Conservation (phyloP, 2,113 vertebrate species). For the Sceloporus tristichus region DNA sequence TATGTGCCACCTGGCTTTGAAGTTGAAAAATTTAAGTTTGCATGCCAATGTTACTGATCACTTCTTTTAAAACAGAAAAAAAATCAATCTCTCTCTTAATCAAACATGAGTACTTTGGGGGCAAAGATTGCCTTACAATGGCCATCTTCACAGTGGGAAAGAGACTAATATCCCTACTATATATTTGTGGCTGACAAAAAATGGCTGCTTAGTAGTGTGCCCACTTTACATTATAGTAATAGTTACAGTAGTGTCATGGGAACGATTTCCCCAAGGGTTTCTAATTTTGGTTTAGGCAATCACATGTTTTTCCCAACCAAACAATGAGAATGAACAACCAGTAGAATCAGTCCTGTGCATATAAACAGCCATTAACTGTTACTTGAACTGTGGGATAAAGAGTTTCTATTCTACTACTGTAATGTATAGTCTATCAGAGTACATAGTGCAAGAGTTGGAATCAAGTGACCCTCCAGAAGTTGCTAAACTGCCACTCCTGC, state of each 20-base stretch:
- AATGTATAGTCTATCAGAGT: no score
- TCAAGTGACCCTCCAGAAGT: no score
- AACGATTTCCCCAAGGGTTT: not conserved
- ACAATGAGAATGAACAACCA: no score
- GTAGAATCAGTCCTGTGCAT: no score
- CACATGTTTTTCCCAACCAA: no score
- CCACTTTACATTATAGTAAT: not conserved
- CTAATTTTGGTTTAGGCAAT: not conserved
- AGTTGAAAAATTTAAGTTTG: slow-evolving; percentile 52
- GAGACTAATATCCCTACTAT: not conserved
- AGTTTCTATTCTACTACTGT: no score
- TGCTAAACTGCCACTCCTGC: no score
- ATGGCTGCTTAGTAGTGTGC: not conserved
- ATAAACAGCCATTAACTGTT: no score
- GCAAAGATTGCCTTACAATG: not conserved
- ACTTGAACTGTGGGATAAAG: no score
- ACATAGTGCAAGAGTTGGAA: no score
- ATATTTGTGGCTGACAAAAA: not conserved
- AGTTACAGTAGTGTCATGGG: not conserved
- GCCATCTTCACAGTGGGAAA: not conserved
- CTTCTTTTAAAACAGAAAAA: not conserved
- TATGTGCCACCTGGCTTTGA: slow-evolving; percentile 62
- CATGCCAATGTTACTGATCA: slow-evolving; percentile 48
- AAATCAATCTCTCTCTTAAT: not conserved
- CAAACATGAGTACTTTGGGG: not conserved